Percentiles rank a stretch among this genome's conserved stretches.
These are phyloP conservation scores for Empis livida DNA, from an alignment of 2,888 invertebrate species.

Conservation along the genomic window DNA sequence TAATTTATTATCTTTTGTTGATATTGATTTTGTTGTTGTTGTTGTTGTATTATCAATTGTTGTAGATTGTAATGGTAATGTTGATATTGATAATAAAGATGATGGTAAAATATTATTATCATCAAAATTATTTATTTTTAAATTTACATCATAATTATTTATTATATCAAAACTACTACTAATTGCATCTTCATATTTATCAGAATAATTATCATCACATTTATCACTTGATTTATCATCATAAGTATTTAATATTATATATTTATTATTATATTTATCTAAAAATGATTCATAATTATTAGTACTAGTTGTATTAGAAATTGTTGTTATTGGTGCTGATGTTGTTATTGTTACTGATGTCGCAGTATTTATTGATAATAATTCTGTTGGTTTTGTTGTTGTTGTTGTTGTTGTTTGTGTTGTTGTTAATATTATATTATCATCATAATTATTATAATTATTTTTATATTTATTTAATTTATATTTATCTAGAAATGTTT, in stretches of 20 bases:
- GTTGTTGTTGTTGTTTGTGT: constrained; percentile 7
- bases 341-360: constrained; percentile 1
- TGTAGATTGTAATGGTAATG: neutral
- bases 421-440: neutral
- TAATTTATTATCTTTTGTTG: too few relatives aligned
- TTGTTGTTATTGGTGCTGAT: neutral
- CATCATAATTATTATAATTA: constrained; percentile 1
- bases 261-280: neutral
- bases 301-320: neutral
- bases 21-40: neutral
- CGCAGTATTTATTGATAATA: neutral
- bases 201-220: neutral
- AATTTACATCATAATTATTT: neutral
- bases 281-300: neutral
- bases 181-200: constrained; percentile 1
- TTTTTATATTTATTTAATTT: constrained; percentile 2
- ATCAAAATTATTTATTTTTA: neutral
- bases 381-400: neutral
- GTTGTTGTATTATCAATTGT: neutral
- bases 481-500: neutral
- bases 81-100: neutral
- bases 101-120: neutral
- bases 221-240: neutral
- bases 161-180: neutral
- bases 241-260: neutral